Conservation (phyloP, 2,113 vertebrate genomes). For the Gopherus flavomarginatus region DNA sequence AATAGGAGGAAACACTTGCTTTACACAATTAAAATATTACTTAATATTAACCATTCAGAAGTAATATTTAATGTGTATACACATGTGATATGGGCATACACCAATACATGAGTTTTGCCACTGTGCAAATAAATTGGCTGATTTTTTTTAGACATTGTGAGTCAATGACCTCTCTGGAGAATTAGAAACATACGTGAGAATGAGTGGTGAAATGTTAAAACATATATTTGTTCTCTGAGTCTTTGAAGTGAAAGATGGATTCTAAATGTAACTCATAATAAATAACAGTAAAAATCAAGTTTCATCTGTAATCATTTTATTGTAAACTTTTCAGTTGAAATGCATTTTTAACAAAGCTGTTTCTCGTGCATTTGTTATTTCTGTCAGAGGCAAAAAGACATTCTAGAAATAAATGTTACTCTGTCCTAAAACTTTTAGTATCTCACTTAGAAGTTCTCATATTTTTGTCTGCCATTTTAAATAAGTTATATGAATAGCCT, state of each 20-base stretch:
- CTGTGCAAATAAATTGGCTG: slow-evolving; percentile 68
- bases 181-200: slow-evolving; percentile 74
- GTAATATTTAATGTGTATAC: slow-evolving; percentile 71
- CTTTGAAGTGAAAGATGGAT: slow-evolving; percentile 69
- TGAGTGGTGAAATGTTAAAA: slow-evolving; percentile 72
- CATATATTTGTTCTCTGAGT: slow-evolving; percentile 49
- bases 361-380: slow-evolving; percentile 37
- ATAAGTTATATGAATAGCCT: slow-evolving; percentile 72
- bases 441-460: slow-evolving; percentile 61
- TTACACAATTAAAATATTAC: slow-evolving; percentile 57
- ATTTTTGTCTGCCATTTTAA: slow-evolving; percentile 71
- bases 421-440: slow-evolving; percentile 65
- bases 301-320: slow-evolving; percentile 54
- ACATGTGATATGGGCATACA: slow-evolving; percentile 44
- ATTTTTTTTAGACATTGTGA: slow-evolving; percentile 70
- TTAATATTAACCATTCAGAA: slow-evolving; percentile 58
- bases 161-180: slow-evolving; percentile 63
- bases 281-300: slow-evolving; percentile 62
- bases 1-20: slow-evolving; percentile 29
- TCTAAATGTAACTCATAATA: slow-evolving; percentile 58
- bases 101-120: slow-evolving; percentile 65
- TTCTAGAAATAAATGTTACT: slow-evolving; percentile 64
- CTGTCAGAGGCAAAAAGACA: slow-evolving; percentile 50
- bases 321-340: slow-evolving; percentile 60
- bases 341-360: slow-evolving; percentile 43